Percentiles rank a stretch among this genome's conserved stretches.
Evolutionary conservation across 2,888 invertebrate genomes (phyloP).

Genomic region (Athripsodes cinereus): DNA sequence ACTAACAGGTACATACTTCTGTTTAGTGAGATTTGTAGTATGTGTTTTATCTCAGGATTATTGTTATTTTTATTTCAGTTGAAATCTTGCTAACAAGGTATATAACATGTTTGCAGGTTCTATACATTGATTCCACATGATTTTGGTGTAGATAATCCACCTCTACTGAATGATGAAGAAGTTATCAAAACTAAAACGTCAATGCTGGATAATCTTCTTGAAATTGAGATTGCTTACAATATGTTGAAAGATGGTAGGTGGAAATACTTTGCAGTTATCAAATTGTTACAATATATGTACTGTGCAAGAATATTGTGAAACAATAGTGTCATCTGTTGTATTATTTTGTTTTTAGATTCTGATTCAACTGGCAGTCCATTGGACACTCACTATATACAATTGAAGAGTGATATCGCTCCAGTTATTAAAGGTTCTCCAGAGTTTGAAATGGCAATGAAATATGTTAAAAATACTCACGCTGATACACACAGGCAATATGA

Average conservation of each 20-base stretch:
- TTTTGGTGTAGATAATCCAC: slow-evolving; percentile 80
- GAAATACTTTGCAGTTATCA: too few relatives aligned
- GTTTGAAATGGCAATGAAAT: slow-evolving; percentile 66
- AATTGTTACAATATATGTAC: not conserved
- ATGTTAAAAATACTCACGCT: slow-evolving; percentile 89
- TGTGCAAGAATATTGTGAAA: not conserved
- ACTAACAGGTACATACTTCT: slow-evolving; percentile 60
- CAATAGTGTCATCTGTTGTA: too few relatives aligned
- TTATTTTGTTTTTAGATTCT: slow-evolving; percentile 33
- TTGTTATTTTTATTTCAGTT: not conserved
- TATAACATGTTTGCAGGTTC: slow-evolving; percentile 49
- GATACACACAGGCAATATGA: slow-evolving; percentile 75
- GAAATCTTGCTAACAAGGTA: not conserved
- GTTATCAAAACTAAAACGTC: slow-evolving; percentile 61
- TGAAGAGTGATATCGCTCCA: slow-evolving; percentile 75
- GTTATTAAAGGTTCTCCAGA: slow-evolving; percentile 63
- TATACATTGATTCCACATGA: slow-evolving; percentile 94
- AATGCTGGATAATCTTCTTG: slow-evolving; percentile 89
- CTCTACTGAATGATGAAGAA: slow-evolving; percentile 69
- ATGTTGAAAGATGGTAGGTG: slow-evolving; percentile 59
- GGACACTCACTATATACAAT: slow-evolving; percentile 80
- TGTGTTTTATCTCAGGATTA: not conserved
- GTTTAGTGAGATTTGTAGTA: not conserved
- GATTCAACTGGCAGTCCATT: slow-evolving; percentile 55
- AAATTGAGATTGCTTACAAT: slow-evolving; percentile 93